phyloP scores from a whole-genome alignment of 2,888 invertebrate species.

The Holacanthella duospinosa region DNA sequence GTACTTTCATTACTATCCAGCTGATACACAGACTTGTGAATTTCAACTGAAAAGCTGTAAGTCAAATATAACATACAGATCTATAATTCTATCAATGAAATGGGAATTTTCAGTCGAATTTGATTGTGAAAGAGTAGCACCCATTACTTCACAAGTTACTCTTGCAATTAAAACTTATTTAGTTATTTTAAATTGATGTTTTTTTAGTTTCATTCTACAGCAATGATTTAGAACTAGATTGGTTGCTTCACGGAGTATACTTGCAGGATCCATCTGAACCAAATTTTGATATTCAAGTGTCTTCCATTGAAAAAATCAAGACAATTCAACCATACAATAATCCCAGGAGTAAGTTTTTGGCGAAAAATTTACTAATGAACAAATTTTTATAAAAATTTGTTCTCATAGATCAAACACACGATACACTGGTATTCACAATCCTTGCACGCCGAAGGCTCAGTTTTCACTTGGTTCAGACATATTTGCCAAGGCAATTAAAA shows the following conservation, averaged over 20 bases:
- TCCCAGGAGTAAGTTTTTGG: neutral
- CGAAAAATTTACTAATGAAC: neutral
- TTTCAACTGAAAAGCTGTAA: constrained; percentile 22
- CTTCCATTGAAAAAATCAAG: neutral
- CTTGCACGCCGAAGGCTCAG: constrained; percentile 15
- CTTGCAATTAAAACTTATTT: neutral
- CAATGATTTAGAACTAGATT: constrained; percentile 7
- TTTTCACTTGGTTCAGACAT: constrained; percentile 32
- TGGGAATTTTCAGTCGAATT: too few relatives aligned
- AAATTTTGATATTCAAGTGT: constrained; percentile 10
- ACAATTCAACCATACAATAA: neutral
- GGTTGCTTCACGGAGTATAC: constrained; percentile 13
- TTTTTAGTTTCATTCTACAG: constrained; percentile 1
- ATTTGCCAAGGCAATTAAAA: too few relatives aligned
- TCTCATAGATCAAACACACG: constrained; percentile 3
- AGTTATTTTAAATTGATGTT: neutral
- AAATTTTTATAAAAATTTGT: neutral
- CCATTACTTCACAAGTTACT: too few relatives aligned
- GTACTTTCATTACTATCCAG: constrained; percentile 11
- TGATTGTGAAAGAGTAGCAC: too few relatives aligned
- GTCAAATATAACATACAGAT: neutral
- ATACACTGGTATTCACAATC: constrained; percentile 8
- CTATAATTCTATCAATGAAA: too few relatives aligned
- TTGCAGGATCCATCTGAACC: constrained; percentile 8
- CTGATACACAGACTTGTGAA: constrained; percentile 28